A percentile compares a stretch with the other conserved stretches of the same genome.
Evolutionary conservation across 2,888 invertebrate genomes (phyloP).

Genomic region (Venusia cambrica): DNA sequence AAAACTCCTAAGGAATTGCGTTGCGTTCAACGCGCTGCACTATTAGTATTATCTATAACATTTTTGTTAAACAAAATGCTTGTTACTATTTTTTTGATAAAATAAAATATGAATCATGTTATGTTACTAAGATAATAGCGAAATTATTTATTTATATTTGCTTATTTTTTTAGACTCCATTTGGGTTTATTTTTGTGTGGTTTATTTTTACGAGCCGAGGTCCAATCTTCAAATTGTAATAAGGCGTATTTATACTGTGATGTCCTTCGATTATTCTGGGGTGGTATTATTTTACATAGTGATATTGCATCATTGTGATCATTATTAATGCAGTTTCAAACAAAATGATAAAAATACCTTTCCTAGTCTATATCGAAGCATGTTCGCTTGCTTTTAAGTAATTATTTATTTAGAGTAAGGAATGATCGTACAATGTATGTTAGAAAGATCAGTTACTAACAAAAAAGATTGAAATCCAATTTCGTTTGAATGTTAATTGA

Average conservation of each 20-base stretch:
- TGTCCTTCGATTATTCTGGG: slow-evolving; percentile 32
- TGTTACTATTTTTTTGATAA: too few relatives aligned
- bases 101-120: too few relatives aligned
- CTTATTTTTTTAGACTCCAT: slow-evolving; percentile 20
- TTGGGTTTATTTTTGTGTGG: slow-evolving; percentile 21
- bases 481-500: slow-evolving; percentile 6
- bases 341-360: slow-evolving; percentile 13
- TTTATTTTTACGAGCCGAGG: slow-evolving; percentile 23
- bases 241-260: slow-evolving; percentile 22
- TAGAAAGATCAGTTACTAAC: slow-evolving; percentile 18
- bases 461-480: slow-evolving; percentile 16
- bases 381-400: slow-evolving; percentile 38
- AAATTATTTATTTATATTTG: slow-evolving; percentile 28
- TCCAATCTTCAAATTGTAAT: slow-evolving; percentile 45
- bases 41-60: too few relatives aligned
- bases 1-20: too few relatives aligned
- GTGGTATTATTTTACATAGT: slow-evolving; percentile 23
- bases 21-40: too few relatives aligned
- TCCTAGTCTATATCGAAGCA: slow-evolving; percentile 41
- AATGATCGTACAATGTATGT: slow-evolving; percentile 43
- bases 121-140: slow-evolving; percentile 16
- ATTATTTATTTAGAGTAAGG: slow-evolving; percentile 59
- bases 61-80: too few relatives aligned
- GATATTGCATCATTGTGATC: slow-evolving; percentile 11
- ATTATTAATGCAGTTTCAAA: slow-evolving; percentile 22